These are phyloP conservation scores for Anhinga anhinga DNA, from an alignment of 2,113 vertebrate species.

Conservation along the genomic window DNA sequence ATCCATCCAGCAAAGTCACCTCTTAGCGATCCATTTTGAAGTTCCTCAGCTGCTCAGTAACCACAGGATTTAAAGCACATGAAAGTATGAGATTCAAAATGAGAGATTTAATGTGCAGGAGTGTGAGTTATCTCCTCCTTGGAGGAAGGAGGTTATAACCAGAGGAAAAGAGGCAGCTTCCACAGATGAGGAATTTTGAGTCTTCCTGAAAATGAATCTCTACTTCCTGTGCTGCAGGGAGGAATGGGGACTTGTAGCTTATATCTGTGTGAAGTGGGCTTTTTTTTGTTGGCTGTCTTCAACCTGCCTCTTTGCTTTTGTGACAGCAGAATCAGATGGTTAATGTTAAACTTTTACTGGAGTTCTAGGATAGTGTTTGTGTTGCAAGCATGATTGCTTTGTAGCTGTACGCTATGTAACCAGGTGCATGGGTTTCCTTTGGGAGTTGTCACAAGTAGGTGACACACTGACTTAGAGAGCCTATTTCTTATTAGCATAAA, in stretches of 20 bases:
- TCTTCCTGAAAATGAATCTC: not conserved
- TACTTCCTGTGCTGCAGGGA: not conserved
- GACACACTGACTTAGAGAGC: not conserved
- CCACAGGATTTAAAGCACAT: not conserved
- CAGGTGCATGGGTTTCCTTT: not conserved
- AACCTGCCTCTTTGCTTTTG: not conserved
- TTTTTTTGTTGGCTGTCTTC: not conserved
- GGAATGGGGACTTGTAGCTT: not conserved
- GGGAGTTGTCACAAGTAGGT: not conserved
- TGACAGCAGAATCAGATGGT: too few relatives aligned
- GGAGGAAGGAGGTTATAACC: not conserved
- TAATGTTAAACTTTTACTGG: rapidly evolving
- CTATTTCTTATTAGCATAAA: not conserved
- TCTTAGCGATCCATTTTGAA: not conserved
- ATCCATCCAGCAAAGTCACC: not conserved
- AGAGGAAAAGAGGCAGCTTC: not conserved
- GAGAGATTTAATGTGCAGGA: not conserved
- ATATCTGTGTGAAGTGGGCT: not conserved
- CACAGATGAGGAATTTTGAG: not conserved
- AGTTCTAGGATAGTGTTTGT: not conserved
- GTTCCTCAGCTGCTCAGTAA: not conserved
- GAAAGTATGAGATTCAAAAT: not conserved
- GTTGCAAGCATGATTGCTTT: not conserved
- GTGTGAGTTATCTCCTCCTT: rapidly evolving
- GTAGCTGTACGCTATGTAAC: not conserved